These are phyloP conservation scores for Smittia sp. DNA, from an alignment of 2,888 invertebrate genomes.

Conservation along the genomic window DNA sequence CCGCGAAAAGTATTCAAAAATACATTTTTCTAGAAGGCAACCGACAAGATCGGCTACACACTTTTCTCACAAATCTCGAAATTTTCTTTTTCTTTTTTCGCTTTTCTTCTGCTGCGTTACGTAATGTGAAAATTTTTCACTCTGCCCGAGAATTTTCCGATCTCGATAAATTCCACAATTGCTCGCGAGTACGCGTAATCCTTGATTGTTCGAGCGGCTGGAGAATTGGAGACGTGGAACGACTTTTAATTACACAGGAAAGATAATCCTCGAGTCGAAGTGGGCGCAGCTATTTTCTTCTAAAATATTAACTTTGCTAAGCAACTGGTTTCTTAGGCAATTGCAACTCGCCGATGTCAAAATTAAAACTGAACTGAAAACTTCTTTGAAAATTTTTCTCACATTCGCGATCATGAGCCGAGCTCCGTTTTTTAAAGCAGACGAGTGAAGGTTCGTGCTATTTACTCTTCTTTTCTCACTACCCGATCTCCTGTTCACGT, in stretches of 20 bases:
- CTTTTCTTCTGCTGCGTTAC: conserved; percentile 16
- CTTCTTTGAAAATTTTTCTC: conserved; percentile 3
- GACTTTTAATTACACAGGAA: conserved; percentile 25
- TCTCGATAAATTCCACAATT: conserved; percentile 4
- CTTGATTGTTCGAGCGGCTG: conserved; percentile 3
- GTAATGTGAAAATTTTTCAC: conserved; percentile 18
- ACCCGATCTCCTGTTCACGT: conserved; percentile 24
- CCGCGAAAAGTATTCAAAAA: conserved; percentile 26
- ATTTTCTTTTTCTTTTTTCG: conserved; percentile 4
- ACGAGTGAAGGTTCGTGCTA: neutral
- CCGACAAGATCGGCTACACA: conserved; percentile 18
- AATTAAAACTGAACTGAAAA: conserved; percentile 41
- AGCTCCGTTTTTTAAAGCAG: neutral
- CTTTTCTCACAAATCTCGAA: conserved; percentile 24
- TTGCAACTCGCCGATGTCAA: conserved; percentile 41
- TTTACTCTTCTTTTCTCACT: conserved; percentile 15
- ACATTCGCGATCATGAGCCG: neutral
- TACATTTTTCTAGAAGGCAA: conserved; percentile 14
- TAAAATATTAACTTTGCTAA: conserved; percentile 1
- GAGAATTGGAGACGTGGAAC: neutral
- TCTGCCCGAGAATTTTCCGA: neutral
- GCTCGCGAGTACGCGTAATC: neutral
- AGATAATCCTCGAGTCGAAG: conserved; percentile 26
- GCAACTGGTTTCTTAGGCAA: conserved; percentile 38
- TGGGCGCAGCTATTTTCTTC: conserved; percentile 26